Conservation (phyloP, 1,140 invertebrate species). For the Monomorium pharaonis region DNA sequence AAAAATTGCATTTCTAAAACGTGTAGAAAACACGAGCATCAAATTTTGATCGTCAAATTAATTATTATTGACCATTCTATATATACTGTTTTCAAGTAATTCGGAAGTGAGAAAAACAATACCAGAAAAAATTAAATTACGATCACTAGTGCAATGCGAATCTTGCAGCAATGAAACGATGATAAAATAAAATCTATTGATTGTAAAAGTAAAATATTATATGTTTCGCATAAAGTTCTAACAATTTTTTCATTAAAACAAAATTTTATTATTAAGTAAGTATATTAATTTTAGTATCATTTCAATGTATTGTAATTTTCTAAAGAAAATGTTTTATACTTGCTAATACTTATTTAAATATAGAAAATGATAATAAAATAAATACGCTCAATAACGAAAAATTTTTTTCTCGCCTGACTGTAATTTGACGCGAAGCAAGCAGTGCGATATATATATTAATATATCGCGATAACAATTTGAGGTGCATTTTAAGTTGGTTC, state of each 20-base stretch:
- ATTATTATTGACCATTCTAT: neutral
- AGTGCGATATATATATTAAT: neutral
- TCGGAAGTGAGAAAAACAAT: neutral
- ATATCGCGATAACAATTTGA: conserved; percentile 6
- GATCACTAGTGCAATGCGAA: neutral
- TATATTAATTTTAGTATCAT: too few relatives aligned
- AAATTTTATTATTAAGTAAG: too few relatives aligned
- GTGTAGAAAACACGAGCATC: neutral
- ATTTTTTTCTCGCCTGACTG: too few relatives aligned
- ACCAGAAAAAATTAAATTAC: neutral
- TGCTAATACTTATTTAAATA: too few relatives aligned
- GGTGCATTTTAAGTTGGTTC: conserved; percentile 5
- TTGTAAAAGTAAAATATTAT: neutral
- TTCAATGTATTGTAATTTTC: too few relatives aligned
- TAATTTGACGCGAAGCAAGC: neutral
- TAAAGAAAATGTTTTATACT: too few relatives aligned
- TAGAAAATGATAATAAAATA: too few relatives aligned
- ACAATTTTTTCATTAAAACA: neutral
- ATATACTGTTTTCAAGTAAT: neutral
- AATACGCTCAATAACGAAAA: too few relatives aligned
- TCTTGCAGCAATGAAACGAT: neutral
- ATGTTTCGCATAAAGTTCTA: neutral
- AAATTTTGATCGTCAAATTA: neutral
- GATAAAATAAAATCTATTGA: neutral
- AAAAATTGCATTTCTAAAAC: neutral